These are phyloP conservation scores for Pangasius sanitwongsei DNA, from an alignment of 2,797 vertebrate genomes.

Conservation along the genomic window DNA sequence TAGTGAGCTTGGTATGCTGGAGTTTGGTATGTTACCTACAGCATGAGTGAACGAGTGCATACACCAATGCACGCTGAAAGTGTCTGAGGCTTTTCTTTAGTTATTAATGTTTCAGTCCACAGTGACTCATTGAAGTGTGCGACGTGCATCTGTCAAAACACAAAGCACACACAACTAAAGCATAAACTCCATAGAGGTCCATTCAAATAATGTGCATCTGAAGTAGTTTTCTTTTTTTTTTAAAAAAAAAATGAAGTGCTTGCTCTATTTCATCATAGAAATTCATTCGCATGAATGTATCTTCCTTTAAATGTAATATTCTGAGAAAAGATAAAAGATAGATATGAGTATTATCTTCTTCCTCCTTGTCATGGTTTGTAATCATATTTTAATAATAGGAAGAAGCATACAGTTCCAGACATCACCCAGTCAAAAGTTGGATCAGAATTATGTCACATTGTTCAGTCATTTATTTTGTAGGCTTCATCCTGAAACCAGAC, in stretches of 20 bases:
- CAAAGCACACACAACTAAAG: not conserved
- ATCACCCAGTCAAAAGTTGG: not conserved
- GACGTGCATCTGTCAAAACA: not conserved
- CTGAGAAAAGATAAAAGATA: not conserved
- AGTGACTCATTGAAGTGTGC: not conserved
- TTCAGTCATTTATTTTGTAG: not conserved
- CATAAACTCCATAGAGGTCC: not conserved
- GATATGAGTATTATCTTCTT: not conserved
- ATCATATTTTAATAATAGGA: not conserved
- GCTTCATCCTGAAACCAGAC: not conserved
- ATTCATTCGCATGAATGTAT: not conserved
- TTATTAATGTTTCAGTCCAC: constrained; percentile 1
- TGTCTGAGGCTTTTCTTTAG: not conserved
- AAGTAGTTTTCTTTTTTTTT: not conserved
- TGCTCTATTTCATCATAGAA: not conserved
- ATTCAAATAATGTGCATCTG: not conserved
- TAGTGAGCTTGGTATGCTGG: not conserved
- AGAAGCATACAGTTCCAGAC: not conserved
- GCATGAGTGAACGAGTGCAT: not conserved
- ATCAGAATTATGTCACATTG: not conserved
- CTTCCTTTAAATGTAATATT: not conserved
- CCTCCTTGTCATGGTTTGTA: not conserved
- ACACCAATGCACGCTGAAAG: not conserved
- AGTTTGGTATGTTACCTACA: not conserved
- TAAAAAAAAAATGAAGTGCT: not conserved